Percentiles rank a stretch among this genome's conserved stretches.
Evolutionary conservation across 1,140 invertebrate species (phyloP).

Genomic region (Monomorium pharaonis): DNA sequence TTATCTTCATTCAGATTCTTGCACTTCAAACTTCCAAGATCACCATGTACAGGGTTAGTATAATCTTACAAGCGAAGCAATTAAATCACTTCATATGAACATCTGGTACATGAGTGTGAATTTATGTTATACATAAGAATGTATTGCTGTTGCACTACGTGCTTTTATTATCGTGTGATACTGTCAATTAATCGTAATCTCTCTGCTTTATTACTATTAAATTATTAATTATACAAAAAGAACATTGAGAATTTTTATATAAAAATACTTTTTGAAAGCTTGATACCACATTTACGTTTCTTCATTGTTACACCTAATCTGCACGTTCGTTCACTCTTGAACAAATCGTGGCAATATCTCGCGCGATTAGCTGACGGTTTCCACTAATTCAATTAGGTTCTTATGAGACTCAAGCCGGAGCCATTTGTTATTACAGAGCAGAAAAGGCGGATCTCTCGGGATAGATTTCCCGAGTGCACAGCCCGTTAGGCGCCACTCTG

Average conservation of each 20-base stretch:
- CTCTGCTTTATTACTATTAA: neutral
- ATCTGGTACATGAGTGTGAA: neutral
- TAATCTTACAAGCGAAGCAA: neutral
- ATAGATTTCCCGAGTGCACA: constrained; percentile 54
- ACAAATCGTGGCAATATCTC: constrained; percentile 11
- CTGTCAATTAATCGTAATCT: neutral
- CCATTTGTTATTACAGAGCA: constrained; percentile 62
- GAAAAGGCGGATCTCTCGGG: constrained; percentile 58
- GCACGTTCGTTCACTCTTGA: constrained; percentile 2
- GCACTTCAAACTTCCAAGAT: neutral
- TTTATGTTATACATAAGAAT: neutral
- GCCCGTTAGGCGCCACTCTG: constrained; percentile 54
- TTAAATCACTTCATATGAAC: neutral
- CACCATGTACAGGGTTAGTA: neutral
- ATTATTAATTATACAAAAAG: neutral
- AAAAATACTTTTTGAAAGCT: neutral
- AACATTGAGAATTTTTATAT: neutral
- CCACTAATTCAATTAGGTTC: constrained; percentile 67
- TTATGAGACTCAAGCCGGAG: constrained; percentile 55
- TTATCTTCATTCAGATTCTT: constrained; percentile 19
- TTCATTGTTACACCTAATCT: constrained; percentile 21
- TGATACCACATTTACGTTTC: neutral
- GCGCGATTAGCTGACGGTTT: constrained; percentile 62
- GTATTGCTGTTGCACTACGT: too few species aligned
- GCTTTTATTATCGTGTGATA: neutral